Base-by-base conservation (phyloP, 2,113 vertebrate genomes). In the Phalacrocorax brasilianus region DNA sequence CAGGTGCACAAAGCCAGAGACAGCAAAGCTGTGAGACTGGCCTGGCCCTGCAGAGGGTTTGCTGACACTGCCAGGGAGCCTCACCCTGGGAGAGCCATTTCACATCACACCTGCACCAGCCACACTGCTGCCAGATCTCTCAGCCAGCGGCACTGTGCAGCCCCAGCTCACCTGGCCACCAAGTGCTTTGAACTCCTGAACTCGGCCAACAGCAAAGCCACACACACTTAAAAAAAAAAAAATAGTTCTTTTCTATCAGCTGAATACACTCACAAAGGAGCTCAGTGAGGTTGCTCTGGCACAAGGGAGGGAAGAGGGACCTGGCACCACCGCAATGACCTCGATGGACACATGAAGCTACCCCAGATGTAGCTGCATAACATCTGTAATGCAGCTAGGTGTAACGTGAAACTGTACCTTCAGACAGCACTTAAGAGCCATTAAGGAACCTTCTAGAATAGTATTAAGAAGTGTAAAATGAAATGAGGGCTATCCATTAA, bases 111-210 rank as follows among this genome's bases (percentile, higher is more conserved):
- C 66, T 27, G 73, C 71, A 19, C 22, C 27, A 33, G 15, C 26
- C 75, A 53, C 0, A 2, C 56, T 28, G 20, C 58, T 45, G 35
- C 47, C 52, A 49, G 32, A 61, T 5, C 62, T 20, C 5, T 0
- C 18, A 16, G 44, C 7, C 1, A 49, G 42, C 28, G 0, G 30
- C 1, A 3, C 30, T 21, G 44, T 2, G 1, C 11, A 45, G 53
- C 52, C 52, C 27, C 28, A 4, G 4, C 21, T 33, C 21, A 6
- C 8, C 7, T 21, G 6, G 50, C 19, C 79, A 20, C 18, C 0
- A 5, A 18, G 53, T 3, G 27, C 38, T 53, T 27, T 24, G 40
- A 38, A 62, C 12, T 5, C 7, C 3, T 19, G n/a, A 85, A 71
- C 27, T 42, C 3, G 1, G 33, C 45, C 77, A 47, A 17, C 1